phyloP scores from a whole-genome alignment of 2,888 invertebrate species.

The Drosophila barbarae region DNA sequence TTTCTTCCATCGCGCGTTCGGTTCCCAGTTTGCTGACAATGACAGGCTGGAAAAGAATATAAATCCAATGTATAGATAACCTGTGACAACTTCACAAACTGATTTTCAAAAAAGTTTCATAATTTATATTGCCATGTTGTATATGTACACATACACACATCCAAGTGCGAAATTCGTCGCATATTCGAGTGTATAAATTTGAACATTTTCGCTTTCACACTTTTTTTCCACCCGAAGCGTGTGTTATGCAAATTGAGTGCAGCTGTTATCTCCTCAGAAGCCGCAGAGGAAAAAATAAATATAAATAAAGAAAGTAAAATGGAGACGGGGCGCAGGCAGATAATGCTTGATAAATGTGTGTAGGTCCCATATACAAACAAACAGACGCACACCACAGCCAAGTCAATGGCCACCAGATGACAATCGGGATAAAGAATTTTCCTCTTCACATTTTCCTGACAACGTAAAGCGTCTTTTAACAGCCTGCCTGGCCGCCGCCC shows the following conservation, averaged over 20 bases:
- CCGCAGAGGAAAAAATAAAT: constrained; percentile 34
- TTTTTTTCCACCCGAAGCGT: constrained; percentile 36
- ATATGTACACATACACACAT: constrained; percentile 8
- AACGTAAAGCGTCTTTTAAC: constrained; percentile 70
- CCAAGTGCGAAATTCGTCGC: constrained; percentile 45
- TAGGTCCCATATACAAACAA: constrained; percentile 41
- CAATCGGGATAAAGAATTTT: constrained; percentile 49
- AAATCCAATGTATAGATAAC: constrained; percentile 44
- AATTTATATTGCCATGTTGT: constrained; percentile 58
- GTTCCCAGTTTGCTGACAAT: constrained; percentile 14
- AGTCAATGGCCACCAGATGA: constrained; percentile 42
- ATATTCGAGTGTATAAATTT: constrained; percentile 58
- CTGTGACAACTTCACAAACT: constrained; percentile 58
- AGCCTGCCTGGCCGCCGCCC: constrained; percentile 29
- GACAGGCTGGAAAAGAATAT: constrained; percentile 41
- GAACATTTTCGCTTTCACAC: constrained; percentile 46
- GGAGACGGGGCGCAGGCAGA: constrained; percentile 51
- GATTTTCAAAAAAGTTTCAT: constrained; percentile 60
- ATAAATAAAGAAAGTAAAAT: constrained; percentile 43
- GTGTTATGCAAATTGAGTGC: constrained; percentile 67
- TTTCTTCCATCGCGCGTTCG: not conserved
- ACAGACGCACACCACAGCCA: constrained; percentile 19
- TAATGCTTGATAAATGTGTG: constrained; percentile 69
- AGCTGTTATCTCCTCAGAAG: constrained; percentile 61
- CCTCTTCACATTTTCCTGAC: constrained; percentile 39